Evolutionary conservation across 2,797 vertebrate species (phyloP).

Genomic region (Delichon dasypus): DNA sequence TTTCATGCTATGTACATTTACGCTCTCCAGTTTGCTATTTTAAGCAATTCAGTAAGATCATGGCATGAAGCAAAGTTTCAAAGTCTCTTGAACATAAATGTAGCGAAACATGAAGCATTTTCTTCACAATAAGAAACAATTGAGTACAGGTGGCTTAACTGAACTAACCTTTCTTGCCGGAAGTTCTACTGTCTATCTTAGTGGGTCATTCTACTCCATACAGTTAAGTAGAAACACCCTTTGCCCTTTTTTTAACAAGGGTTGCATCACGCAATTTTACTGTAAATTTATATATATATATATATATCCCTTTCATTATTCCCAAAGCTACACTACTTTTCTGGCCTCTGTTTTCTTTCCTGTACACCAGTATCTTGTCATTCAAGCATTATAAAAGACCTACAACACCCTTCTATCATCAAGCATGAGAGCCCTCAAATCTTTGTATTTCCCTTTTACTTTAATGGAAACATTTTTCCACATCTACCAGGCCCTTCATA

Average conservation of each 20-base stretch:
- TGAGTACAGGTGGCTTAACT: not conserved
- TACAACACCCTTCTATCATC: not conserved
- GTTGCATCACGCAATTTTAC: not conserved
- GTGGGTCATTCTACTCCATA: not conserved
- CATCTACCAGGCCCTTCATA: not conserved
- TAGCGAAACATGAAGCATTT: not conserved
- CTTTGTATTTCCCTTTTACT: not conserved
- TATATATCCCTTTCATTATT: not conserved
- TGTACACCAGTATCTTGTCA: not conserved
- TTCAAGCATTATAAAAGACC: not conserved
- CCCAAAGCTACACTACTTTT: not conserved
- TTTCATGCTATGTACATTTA: not conserved
- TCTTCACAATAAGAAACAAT: not conserved
- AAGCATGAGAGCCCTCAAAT: not conserved
- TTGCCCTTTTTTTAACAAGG: not conserved
- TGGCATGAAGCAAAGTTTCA: not conserved
- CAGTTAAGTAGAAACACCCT: not conserved
- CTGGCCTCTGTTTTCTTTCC: not conserved
- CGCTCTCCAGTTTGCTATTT: not conserved
- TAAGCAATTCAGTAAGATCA: not conserved
- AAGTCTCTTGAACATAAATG: not conserved
- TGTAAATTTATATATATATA: not conserved
- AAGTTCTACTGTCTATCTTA: not conserved
- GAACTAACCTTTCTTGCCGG: not conserved
- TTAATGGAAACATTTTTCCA: slow-evolving; percentile 11